Conservation (phyloP, 2,113 vertebrate species). For the Cephalopterus ornatus region DNA sequence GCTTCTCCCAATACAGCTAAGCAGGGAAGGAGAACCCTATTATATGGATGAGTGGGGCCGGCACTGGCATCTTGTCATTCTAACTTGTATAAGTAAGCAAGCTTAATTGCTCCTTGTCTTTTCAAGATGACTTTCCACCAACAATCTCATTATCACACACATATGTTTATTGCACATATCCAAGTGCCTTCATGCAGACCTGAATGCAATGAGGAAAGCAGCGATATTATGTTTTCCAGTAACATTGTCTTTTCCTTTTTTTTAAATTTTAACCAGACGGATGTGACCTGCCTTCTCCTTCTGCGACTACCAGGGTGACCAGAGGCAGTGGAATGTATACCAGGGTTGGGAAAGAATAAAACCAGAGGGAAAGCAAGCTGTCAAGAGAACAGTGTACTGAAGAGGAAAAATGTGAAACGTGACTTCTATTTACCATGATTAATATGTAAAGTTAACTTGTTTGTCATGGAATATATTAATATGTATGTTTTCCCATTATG, state of each 20-base stretch:
- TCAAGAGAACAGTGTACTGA: conserved; percentile 47
- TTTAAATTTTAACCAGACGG: neutral
- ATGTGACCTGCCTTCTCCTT: conserved; percentile 40
- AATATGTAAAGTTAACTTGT: conserved; percentile 31
- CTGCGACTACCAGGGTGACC: conserved; percentile 20
- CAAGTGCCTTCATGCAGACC: conserved; percentile 5
- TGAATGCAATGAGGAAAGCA: neutral
- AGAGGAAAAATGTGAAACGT: conserved; percentile 46
- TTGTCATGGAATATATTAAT: conserved; percentile 61
- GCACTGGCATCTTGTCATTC: conserved; percentile 66
- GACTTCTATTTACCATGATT: conserved; percentile 60
- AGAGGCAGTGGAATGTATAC: conserved; percentile 20
- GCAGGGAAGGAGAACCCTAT: conserved; percentile 62
- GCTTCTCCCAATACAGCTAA: conserved; percentile 24
- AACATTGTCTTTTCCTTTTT: neutral
- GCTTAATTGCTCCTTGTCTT: conserved; percentile 73
- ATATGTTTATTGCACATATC: conserved; percentile 49
- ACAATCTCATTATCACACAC: conserved; percentile 69
- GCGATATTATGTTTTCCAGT: neutral
- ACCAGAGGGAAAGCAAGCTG: conserved; percentile 56
- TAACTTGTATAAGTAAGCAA: conserved; percentile 65
- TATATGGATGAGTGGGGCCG: conserved; percentile 56
- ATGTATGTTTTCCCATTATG: conserved; percentile 36
- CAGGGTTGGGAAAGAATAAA: conserved; percentile 14
- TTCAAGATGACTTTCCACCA: conserved; percentile 66